Base-by-base conservation (phyloP, 2,113 vertebrate genomes). In the Xerus inauris region DNA sequence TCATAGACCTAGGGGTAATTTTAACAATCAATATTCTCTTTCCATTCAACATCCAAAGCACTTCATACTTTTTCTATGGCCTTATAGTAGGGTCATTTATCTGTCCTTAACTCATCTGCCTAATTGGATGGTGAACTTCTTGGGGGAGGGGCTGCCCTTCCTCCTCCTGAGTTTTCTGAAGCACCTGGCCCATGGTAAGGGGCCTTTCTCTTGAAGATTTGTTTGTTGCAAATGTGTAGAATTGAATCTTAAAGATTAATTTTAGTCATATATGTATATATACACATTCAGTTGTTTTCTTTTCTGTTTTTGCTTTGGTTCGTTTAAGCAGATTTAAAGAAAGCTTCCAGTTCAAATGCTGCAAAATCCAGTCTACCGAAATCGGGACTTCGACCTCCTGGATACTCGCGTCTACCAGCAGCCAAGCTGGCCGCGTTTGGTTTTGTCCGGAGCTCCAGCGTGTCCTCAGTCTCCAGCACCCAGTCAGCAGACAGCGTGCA, bases 321-420 rank as follows among this genome's bases (percentile, higher is more conserved):
- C 54, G 75, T 98, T 98, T 97, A 94, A 98, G 98, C 96, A 95
- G 99, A 99, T 93, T 98, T 98, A 85, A 99, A 98, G 98, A 99
- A 99, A 97, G 96, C 98, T 38, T 98, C 98, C 14, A 97, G 98
- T 97, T 98, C 99, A 88, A 98, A 97, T 67, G 94, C 96, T 87
- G 98, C 98, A 62, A 99, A 99, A 98, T 98, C 99, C 47, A 98
- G 98, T 87, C 99, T 99, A 5, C 98, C 99, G 4, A 99, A 99
- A 97, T 99, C 99, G n/a, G 99, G 99, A 87, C 99, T 99, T 24
- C 99, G 99, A 54, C 99, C 99, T 40, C 99, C 99, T 2, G 99
- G 99, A 6, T 99, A 99, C 97, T 99, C 99, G 0, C 98, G 99
- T 72, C 96, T 99, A 87, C 99, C 99, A 0, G 98, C 99, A n/a